Evolutionary conservation across 2,888 invertebrate genomes (phyloP).

Genomic region (Neoitamus cyanurus): DNA sequence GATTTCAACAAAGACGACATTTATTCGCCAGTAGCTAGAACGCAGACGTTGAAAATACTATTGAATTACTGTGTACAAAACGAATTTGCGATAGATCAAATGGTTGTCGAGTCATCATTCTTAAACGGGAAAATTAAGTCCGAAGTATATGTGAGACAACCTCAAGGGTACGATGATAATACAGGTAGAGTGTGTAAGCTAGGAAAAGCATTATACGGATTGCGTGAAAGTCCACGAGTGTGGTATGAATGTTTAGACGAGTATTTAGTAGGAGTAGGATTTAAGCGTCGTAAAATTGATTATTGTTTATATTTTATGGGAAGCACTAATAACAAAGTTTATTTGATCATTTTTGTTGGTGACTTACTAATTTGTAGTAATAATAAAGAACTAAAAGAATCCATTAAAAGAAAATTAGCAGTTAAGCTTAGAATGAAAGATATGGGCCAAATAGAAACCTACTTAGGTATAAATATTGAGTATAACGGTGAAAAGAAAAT

Average conservation of each 20-base stretch:
- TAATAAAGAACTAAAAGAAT: background rate
- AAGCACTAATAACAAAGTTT: background rate
- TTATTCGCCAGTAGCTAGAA: too few relatives aligned
- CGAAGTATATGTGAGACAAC: conserved; percentile 56
- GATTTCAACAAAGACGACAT: conserved; percentile 55
- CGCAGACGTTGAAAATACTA: too few relatives aligned
- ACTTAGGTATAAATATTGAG: conserved; percentile 59
- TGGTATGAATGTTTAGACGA: conserved; percentile 48
- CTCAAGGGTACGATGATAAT: conserved; percentile 56
- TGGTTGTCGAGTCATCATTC: too few relatives aligned
- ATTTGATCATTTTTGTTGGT: conserved; percentile 48
- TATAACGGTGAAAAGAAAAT: conserved; percentile 52
- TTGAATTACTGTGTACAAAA: too few relatives aligned
- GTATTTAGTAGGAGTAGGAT: conserved; percentile 53
- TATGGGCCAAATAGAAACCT: conserved; percentile 57
- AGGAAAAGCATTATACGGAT: conserved; percentile 57
- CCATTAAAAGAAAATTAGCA: conserved; percentile 33
- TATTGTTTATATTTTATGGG: conserved; percentile 47
- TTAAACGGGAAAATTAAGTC: conserved; percentile 54
- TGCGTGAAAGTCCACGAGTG: conserved; percentile 50
- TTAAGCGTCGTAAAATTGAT: conserved; percentile 50
- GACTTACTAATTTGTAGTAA: conserved; percentile 49
- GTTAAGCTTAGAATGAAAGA: conserved; percentile 56
- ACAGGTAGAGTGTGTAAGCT: conserved; percentile 57
- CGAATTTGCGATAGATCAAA: too few relatives aligned